Evolutionary conservation across 2,888 invertebrate species (phyloP), one percentile per base, ranked within the genome.

Genomic region (Philopedon plagiatum): DNA sequence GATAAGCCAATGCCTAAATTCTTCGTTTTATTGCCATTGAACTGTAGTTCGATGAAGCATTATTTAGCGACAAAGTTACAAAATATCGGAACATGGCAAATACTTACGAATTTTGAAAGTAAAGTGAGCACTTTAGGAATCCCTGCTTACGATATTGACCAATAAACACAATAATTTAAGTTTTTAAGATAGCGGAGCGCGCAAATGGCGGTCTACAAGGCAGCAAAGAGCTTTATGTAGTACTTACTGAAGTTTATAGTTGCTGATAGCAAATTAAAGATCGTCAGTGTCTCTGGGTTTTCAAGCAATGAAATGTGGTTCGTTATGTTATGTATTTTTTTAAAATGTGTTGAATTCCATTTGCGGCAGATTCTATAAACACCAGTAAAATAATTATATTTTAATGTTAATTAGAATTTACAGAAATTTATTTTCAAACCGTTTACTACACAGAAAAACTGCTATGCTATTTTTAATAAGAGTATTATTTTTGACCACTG

Each of bases 211-310:
- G 73, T 58, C 63, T 67, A 80, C 79, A 80, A 78, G 79, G 74
- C 74, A 75, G 77, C 76, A 80, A 80, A 82, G 76, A 81, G 82
- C 81, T 80, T 81, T 81, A 80, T 80, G 80, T 80, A 81, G 80
- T 82, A 79, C 81, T 79, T 78, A 74, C 75, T 51, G 76, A 62
- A 77, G 76, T 81, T 82, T 82, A 82, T 80, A 80, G 79, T 11
- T 23, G 11, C 32, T 19, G 74, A 74, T 74, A 74, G 51, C n/a
- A 15, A 26, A 19, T 29, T 58, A 51, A 67, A 67, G 49, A 67
- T 60, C 60, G 60, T 67, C 60, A 60, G 39, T 67, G 60, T 67
- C 51, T 15, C 29, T 13, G 29, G 29, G 46, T 15, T n/a, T 34
- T 18, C 58, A 34, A 18, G 7, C 18, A 18, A 44, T 44, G 9